These are phyloP conservation scores for Dendrolimus houi DNA, from an alignment of 2,888 invertebrate species.

Conservation along the genomic window DNA sequence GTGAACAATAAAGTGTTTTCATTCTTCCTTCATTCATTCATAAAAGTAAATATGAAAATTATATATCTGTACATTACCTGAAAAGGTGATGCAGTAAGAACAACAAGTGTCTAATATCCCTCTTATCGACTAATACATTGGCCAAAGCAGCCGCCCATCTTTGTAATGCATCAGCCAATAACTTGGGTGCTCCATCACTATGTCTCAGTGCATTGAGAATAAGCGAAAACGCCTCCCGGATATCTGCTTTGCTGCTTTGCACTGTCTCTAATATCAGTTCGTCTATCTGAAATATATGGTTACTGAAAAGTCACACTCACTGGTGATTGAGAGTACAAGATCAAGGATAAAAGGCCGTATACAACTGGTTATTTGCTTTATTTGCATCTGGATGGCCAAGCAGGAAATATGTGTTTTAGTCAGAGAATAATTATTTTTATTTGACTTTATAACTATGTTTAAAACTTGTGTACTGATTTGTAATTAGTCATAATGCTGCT, in stretches of 20 bases:
- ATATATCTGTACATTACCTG: slow-evolving; percentile 23
- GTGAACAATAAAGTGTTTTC: too few relatives aligned
- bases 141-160: slow-evolving; percentile 54
- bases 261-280: slow-evolving; percentile 46
- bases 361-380: too few relatives aligned
- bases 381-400: too few relatives aligned
- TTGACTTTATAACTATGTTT: too few relatives aligned
- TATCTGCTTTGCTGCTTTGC: slow-evolving; percentile 31
- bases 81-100: slow-evolving; percentile 56
- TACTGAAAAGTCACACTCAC: neutral
- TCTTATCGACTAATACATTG: slow-evolving; percentile 33
- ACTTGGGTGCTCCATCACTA: slow-evolving; percentile 38
- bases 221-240: slow-evolving; percentile 48
- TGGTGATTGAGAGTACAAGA: too few relatives aligned
- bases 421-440: too few relatives aligned
- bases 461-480: too few relatives aligned
- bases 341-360: too few relatives aligned
- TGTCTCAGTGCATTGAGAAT: slow-evolving; percentile 43
- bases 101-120: slow-evolving; percentile 44
- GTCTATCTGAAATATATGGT: slow-evolving; percentile 41
- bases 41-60: too few relatives aligned
- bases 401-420: too few relatives aligned
- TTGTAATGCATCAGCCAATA: slow-evolving; percentile 39
- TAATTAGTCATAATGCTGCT: too few relatives aligned
- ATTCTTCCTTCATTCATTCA: too few relatives aligned